A percentile compares a stretch with the other conserved stretches of the same genome.
phyloP scores from a whole-genome alignment of 2,888 invertebrate genomes.

The Chironomus riparius region DNA sequence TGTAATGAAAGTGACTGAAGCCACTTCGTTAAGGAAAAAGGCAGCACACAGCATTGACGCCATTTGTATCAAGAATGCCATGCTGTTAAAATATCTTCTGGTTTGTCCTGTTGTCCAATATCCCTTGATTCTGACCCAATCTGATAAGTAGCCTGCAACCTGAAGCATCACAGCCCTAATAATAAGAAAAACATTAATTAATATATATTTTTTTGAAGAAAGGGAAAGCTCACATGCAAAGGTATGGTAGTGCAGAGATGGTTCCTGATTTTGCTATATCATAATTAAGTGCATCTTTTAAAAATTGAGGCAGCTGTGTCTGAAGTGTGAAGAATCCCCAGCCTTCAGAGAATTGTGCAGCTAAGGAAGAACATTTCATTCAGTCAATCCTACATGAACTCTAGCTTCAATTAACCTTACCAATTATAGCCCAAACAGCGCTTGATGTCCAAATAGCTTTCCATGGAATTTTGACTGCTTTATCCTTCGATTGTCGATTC shows the following conservation, averaged over 20 bases:
- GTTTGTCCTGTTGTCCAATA: constrained; percentile 66
- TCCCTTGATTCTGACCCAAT: constrained; percentile 58
- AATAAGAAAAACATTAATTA: no score
- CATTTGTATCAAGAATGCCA: constrained; percentile 68
- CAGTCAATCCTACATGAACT: no score
- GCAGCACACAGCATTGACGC: constrained; percentile 79
- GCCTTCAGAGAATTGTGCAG: constrained; percentile 78
- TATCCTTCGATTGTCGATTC: constrained; percentile 44
- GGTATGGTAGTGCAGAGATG: constrained; percentile 68
- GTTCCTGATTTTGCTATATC: constrained; percentile 70
- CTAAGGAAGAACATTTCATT: no score
- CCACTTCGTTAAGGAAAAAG: constrained; percentile 56
- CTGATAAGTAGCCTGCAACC: constrained; percentile 73
- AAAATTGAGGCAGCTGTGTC: constrained; percentile 73
- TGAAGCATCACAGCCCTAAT: constrained; percentile 61
- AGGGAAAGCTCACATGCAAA: constrained; percentile 59
- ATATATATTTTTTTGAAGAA: no score
- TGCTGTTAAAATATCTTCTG: constrained; percentile 62
- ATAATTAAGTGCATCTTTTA: constrained; percentile 66
- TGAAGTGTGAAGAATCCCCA: constrained; percentile 85
- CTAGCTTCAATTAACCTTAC: not conserved
- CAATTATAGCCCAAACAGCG: constrained; percentile 73
- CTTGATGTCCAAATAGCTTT: constrained; percentile 60
- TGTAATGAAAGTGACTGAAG: constrained; percentile 67
- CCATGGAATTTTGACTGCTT: constrained; percentile 68